Base-by-base conservation (phyloP, 2,113 vertebrate species). In the Patagioenas fasciata region DNA sequence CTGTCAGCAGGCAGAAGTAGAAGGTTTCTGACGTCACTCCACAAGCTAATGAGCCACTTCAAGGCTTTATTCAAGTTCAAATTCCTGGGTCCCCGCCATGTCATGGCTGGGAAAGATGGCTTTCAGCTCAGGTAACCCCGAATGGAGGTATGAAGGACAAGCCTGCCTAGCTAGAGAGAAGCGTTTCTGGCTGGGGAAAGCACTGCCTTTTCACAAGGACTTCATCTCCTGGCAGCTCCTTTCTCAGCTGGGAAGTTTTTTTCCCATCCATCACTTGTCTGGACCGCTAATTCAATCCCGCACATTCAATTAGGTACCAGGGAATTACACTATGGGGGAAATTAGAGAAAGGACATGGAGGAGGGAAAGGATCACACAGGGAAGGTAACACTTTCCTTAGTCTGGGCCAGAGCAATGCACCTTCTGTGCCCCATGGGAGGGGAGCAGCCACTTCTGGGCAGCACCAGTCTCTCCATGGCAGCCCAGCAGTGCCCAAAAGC, bases 1-100 rank as follows among this genome's bases (percentile, higher is more conserved):
- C 81, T 89, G 81, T 82, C 87, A 89, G 89, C 50, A 95, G 87
- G 67, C 89, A 95, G 50, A 80, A 95, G 93, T 25, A 83, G 71
- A 36, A 61, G 44, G n/a, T 29, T 89, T 71, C 74, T 89, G 93
- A 94, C 2, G 3, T 95, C 78, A 95, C 29, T 71, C 50, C 42
- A 47, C 36, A 50, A 70, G 17, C 36, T 87, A 87, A 79, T 36
- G 73, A 94, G 50, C 40, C 0, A 2, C 28, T 88, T 62, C 0
- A 5, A 88, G 72, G 40, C 32, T 51, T 86, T 54, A 34, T 28
- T 82, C 44, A 60, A 17, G 67, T 80, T 91, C 58, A 61, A 6
- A 57, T 17, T 57, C 58, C 34, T 29, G 61, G 53, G 48, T 89
- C 62, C 31, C 62, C 70, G 47, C 15, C 4, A 0, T 28, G 42